A percentile compares a stretch with the other conserved stretches of the same genome.
phyloP scores from a whole-genome alignment of 1,140 invertebrate genomes.

The Polypedilum pembai region DNA sequence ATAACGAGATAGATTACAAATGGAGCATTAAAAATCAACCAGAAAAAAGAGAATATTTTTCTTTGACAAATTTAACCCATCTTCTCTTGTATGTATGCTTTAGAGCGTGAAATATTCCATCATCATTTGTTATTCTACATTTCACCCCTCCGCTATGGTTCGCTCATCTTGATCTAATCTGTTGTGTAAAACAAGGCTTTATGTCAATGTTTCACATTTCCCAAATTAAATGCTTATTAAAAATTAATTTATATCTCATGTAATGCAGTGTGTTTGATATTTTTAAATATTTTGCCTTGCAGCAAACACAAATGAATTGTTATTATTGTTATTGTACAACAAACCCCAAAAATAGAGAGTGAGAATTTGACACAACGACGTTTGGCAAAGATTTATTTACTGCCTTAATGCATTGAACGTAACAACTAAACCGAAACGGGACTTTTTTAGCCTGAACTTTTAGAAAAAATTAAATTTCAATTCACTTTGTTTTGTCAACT shows the following conservation, averaged over 20 bases:
- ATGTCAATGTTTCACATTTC: background rate
- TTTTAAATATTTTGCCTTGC: background rate
- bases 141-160: background rate
- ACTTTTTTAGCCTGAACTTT: background rate
- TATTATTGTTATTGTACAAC: background rate
- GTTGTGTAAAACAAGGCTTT: slow-evolving; percentile 15
- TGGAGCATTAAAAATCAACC: no score
- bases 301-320: background rate
- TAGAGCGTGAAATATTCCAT: slow-evolving; percentile 14
- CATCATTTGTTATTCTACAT: slow-evolving; percentile 27
- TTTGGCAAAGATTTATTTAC: slow-evolving; percentile 18
- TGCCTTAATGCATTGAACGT: background rate
- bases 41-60: no score
- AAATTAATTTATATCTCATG: slow-evolving; percentile 22
- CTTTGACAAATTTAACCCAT: no score
- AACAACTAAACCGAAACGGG: slow-evolving; percentile 11
- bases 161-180: background rate
- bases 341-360: background rate
- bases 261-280: background rate
- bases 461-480: no score
- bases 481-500: no score
- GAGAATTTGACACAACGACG: background rate
- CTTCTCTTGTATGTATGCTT: background rate
- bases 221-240: slow-evolving; percentile 28
- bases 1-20: no score